These are phyloP conservation scores for Apocheima hispidaria DNA, from an alignment of 2,888 invertebrate species.

Conservation along the genomic window DNA sequence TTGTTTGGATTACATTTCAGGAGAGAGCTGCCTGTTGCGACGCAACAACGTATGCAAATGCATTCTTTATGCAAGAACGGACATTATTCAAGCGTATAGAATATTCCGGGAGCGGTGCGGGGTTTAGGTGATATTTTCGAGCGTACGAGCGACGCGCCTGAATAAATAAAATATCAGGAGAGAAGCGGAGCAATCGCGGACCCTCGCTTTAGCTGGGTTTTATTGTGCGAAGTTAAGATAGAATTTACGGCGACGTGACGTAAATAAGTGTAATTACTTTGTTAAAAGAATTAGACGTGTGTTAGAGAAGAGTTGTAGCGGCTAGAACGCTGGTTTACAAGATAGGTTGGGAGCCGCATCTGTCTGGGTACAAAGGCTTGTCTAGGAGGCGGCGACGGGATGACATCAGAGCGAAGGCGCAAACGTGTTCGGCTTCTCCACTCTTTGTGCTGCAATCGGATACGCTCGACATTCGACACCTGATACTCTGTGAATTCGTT, in stretches of 20 bases:
- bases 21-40: conserved; percentile 59
- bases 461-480: conserved; percentile 47
- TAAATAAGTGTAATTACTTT: conserved; percentile 46
- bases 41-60: conserved; percentile 67
- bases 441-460: conserved; percentile 48
- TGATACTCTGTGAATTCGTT: conserved; percentile 31
- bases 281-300: conserved; percentile 42
- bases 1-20: conserved; percentile 57
- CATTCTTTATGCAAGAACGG: conserved; percentile 71
- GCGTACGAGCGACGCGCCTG: conserved; percentile 57
- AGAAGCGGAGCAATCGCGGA: conserved; percentile 54
- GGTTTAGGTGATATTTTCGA: conserved; percentile 66
- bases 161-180: conserved; percentile 70
- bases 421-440: conserved; percentile 53
- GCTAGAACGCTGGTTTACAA: conserved; percentile 52
- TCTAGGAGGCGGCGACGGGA: conserved; percentile 57
- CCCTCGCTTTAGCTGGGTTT: conserved; percentile 49
- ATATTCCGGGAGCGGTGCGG: conserved; percentile 64
- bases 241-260: conserved; percentile 33
- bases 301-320: conserved; percentile 35
- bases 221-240: conserved; percentile 43
- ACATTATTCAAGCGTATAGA: conserved; percentile 73
- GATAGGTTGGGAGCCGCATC: conserved; percentile 57
- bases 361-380: conserved; percentile 66
- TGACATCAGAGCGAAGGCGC: conserved; percentile 64